Conservation (phyloP, 2,113 vertebrate species). For the Isichthys henryi region DNA sequence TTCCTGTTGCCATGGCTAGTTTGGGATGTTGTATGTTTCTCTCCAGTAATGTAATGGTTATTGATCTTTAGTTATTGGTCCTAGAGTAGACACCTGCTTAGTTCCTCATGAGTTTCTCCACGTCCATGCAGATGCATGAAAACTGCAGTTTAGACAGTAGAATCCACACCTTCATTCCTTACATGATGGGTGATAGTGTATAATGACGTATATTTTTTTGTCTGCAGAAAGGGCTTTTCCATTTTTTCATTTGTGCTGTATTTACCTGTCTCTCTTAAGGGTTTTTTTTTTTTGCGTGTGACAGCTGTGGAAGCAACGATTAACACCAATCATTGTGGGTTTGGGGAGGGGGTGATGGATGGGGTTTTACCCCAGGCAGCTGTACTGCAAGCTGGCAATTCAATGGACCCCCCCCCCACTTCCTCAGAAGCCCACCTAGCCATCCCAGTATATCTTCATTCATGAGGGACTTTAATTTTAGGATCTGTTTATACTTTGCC, state of each 20-base stretch:
- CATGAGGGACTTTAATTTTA: neutral
- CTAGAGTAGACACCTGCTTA: neutral
- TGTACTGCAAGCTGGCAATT: constrained; percentile 3
- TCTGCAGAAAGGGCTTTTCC: neutral
- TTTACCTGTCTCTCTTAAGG: neutral
- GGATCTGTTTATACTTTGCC: constrained; percentile 3
- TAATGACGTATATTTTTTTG: neutral
- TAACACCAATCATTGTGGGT: neutral
- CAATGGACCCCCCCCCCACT: neutral
- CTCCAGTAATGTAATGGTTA: neutral
- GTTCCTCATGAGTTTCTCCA: neutral
- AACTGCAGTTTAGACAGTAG: neutral
- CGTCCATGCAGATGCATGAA: neutral
- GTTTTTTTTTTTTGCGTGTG: neutral
- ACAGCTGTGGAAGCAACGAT: neutral
- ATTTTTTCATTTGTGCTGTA: neutral
- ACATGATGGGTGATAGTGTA: neutral
- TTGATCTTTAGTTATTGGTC: neutral
- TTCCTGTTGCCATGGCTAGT: neutral
- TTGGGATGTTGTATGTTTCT: neutral
- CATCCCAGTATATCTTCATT: neutral
- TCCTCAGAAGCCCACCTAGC: neutral
- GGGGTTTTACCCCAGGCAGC: neutral
- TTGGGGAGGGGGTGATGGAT: neutral
- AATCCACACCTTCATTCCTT: neutral